Base-by-base conservation (phyloP, 37 sponge, comb jelly and placozoan genomes). In the Spongilla lacustris region DNA sequence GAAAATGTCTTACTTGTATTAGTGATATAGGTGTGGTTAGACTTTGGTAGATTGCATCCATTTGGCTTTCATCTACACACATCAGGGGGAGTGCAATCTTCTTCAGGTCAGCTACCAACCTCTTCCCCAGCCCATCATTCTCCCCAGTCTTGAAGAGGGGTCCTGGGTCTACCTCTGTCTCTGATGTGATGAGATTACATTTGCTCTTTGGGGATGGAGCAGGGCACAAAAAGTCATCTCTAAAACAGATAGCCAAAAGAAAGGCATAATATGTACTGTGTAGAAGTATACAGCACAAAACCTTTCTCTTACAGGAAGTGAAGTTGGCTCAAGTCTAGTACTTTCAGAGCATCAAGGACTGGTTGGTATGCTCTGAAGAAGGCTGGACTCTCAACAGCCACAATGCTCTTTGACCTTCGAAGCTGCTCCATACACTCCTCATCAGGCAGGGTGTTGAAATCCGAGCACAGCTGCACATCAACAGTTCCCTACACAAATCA, bases 281-380 rank as follows among this genome's bases (percentile, higher is more conserved):
- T 17, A 46, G 46, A 4, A 46, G 8, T 1, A 17, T 58, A 17
- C 12, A 58, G 58, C 58, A 3, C 6, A 3, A 41, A 6, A 3
- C 41, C 3, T 41, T 3, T 6, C 41, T 69, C 85, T 69, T 89
- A 78, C 74, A 70, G 35, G 27, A 90, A 81, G 48, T 33, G 77
- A 23, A 90, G 71, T 4, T 76, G 23, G 19, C 46, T 35, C 32
- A 84, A 37, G 26, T 90, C 81, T 34, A 82, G 78, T 26, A 19
- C 41, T 32, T 85, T 72, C 58, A 90, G 69, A 31, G 82, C 86
- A 22, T 76, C 70, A 35, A 90, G 68, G 17, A 90, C 82, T 2
- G 86, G 85, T 28, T 85, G 79, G 75, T 85, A 90, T 21, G 91
- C 86, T 70, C 81, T 72, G 66, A 81, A 90, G 84, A 71, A 90